Evolutionary conservation across 2,797 vertebrate genomes (phyloP), one percentile per base, ranked within the genome.

Genomic region (Cyclopterus lumpus): DNA sequence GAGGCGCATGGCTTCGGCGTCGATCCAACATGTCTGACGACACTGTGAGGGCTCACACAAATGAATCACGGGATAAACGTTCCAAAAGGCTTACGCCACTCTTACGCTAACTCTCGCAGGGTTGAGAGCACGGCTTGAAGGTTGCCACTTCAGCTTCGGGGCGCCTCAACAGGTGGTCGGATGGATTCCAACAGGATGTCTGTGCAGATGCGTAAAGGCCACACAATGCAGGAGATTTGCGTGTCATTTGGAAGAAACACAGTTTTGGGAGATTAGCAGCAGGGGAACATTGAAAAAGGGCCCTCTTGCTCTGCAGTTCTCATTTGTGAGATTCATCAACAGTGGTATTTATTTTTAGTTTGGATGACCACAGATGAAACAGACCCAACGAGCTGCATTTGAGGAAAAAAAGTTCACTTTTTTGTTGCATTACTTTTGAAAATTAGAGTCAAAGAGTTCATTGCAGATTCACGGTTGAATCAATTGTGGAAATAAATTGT

Each of bases 101-200:
- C 36, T 76, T 59, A 60, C 26, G 49, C 22, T 46, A 60, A 61
- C 59, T 36, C 3, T 38, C 44, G 64, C 72, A 28, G 44, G 66
- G 59, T 67, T 64, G 42, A 55, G 38, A 84, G 63, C 18, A 34
- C 49, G 63, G 71, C 79, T 75, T 46, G 42, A 69, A 49, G 44
- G 63, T 53, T 54, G 55, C 64, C 63, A 54, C 70, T 77, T 81
- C 44, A 69, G 75, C 30, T 12, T 15, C 48, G 28, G 22, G 54
- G 71, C 64, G 72, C 64, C 49, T 75, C 85, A 67, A 88, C 75
- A 81, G 86, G 87, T 88, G 87, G 63, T 34, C 57, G 30, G 22
- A 44, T 26, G 58, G 69, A 85, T 80, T 71, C 18, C 53, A 72
- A 42, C 71, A 54, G 70, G 78, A 4, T 44, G 65, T 40, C 66